These are phyloP conservation scores for Orius laevigatus DNA, from an alignment of 1,140 invertebrate genomes.

Conservation along the genomic window DNA sequence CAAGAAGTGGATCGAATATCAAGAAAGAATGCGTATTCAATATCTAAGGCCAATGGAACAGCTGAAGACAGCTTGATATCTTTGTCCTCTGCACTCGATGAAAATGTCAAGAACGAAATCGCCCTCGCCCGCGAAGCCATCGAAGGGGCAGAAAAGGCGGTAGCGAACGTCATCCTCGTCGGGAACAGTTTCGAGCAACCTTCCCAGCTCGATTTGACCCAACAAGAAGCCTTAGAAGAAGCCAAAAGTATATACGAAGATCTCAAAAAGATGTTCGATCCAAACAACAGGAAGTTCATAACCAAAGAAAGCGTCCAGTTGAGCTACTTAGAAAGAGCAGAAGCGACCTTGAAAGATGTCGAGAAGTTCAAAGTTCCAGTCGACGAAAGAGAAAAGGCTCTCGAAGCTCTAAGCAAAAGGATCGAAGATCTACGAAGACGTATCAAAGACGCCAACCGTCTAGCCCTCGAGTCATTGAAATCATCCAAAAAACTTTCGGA, in stretches of 20 bases:
- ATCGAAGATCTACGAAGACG: conserved; percentile 28
- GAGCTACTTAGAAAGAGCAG: conserved; percentile 8
- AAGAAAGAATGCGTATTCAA: no score
- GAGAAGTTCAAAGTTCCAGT: conserved; percentile 3
- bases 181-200: conserved; percentile 15
- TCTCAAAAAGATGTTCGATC: conserved; percentile 28
- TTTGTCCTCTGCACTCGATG: conserved; percentile 24
- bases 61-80: conserved; percentile 3
- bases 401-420: conserved; percentile 41
- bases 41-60: not conserved
- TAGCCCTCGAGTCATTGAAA: not conserved
- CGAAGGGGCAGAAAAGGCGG: conserved; percentile 13
- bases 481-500: not conserved
- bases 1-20: no score
- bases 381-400: not conserved
- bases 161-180: conserved; percentile 18
- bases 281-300: no score
- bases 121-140: conserved; percentile 12
- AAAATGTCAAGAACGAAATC: conserved; percentile 10
- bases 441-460: not conserved
- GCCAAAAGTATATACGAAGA: conserved; percentile 49
- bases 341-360: conserved; percentile 10
- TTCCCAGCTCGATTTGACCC: conserved; percentile 37
- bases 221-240: conserved; percentile 43
- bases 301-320: conserved; percentile 17